Evolutionary conservation across 2,888 invertebrate genomes (phyloP), one percentile per base, ranked within the genome.

Genomic region (Chloroclysta siterata): DNA sequence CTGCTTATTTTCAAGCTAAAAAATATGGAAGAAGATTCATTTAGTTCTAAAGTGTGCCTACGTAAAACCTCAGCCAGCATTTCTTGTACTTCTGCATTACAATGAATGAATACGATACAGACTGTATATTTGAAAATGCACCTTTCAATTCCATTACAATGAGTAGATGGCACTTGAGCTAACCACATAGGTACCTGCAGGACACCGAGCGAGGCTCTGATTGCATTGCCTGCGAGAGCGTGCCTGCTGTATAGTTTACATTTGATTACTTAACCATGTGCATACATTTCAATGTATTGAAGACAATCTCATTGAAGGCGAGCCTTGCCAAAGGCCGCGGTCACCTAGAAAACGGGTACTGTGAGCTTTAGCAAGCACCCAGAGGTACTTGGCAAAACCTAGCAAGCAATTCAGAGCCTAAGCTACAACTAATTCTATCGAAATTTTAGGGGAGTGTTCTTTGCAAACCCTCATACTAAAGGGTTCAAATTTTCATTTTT

Each of bases 201-300:
- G 8, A 50, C 52, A 50, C 51, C 57, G 28, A 15, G 41, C 57
- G 28, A 15, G 41, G 15, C 53, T 29, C 39, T 47, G 53, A 60
- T 53, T 53, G 47, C 54, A 60, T 52, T 41, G 44, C 53, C 46
- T 28, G 54, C 47, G 22, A 8, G 15, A 52, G 46, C 54, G 47
- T 44, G 54, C 51, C 55, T 50, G 59, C 56, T 54, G 60, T 65
- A 63, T 60, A 65, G 65, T 68, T 68, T 65, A 67, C 66, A 60
- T 63, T 69, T 58, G 63, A 69, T 69, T 65, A 69, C 70, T 73
- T 77, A 76, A 62, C 67, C 72, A 76, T 78, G 78, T 79, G 77
- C 80, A 79, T 80, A 78, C 72, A 78, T 80, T 76, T 71, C 73
- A 74, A 74, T 73, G 64, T 54, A 71, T 70, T 66, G 68, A 46